These are phyloP conservation scores for Amphipyra tragopoginis DNA, from an alignment of 2,888 invertebrate genomes.

Conservation along the genomic window DNA sequence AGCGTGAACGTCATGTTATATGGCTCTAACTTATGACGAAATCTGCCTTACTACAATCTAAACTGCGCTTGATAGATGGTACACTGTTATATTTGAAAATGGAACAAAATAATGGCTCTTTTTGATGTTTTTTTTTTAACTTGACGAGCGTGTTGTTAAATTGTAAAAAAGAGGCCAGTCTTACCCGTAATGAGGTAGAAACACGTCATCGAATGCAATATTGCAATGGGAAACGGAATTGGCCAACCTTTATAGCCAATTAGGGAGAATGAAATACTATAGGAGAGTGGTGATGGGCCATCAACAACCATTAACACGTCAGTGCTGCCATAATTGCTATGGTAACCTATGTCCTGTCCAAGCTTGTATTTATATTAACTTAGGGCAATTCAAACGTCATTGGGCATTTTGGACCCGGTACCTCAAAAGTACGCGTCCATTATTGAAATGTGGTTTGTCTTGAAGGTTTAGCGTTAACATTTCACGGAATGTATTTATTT, in stretches of 20 bases:
- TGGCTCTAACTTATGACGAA: no score
- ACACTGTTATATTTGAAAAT: slow-evolving; percentile 1
- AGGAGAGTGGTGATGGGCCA: slow-evolving; percentile 13
- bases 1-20: no score
- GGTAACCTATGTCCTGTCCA: slow-evolving; percentile 8
- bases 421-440: no score
- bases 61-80: no score
- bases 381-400: no score
- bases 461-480: no score
- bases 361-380: slow-evolving; percentile 12
- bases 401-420: no score
- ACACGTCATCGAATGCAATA: slow-evolving; percentile 24
- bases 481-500: no score
- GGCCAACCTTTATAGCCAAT: slow-evolving; percentile 23
- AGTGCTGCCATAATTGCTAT: slow-evolving; percentile 15
- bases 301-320: slow-evolving; percentile 14
- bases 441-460: no score
- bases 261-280: slow-evolving; percentile 22
- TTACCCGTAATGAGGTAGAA: background rate
- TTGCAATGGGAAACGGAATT: slow-evolving; percentile 23
- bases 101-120: background rate
- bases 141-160: background rate
- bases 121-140: slow-evolving; percentile 2
- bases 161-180: background rate
- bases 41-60: no score